These are phyloP conservation scores for Grallaria varia DNA, from an alignment of 2,113 vertebrate genomes.

Conservation along the genomic window DNA sequence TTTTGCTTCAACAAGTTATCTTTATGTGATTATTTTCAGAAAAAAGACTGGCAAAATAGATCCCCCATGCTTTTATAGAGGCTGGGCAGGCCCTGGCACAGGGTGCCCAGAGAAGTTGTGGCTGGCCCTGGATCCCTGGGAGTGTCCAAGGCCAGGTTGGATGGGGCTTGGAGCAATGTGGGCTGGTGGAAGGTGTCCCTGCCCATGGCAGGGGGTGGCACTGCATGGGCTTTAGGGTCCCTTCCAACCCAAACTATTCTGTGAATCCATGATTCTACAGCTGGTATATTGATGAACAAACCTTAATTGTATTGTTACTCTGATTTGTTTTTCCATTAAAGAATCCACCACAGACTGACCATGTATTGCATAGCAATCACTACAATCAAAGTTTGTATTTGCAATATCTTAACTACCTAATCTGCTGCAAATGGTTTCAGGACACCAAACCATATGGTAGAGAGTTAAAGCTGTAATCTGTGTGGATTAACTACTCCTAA, in stretches of 20 bases:
- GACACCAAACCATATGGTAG: background rate
- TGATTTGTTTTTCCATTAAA: background rate
- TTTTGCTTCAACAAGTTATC: background rate
- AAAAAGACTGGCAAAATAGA: background rate
- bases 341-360: background rate
- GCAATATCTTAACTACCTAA: background rate
- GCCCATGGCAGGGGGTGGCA: background rate
- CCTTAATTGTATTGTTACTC: background rate
- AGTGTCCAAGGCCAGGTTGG: background rate
- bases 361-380: background rate
- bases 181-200: background rate
- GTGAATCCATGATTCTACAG: background rate
- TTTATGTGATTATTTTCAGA: background rate
- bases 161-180: background rate
- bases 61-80: background rate
- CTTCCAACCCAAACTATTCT: background rate
- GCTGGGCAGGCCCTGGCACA: background rate
- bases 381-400: conserved; percentile 17
- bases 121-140: background rate
- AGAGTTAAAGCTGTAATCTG: background rate
- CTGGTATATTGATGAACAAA: background rate
- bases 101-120: background rate
- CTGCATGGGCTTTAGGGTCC: background rate
- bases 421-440: conserved; percentile 7
- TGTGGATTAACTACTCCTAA: conserved; percentile 3